phyloP scores from a whole-genome alignment of 2,113 vertebrate genomes.

The Actinemys pallida region DNA sequence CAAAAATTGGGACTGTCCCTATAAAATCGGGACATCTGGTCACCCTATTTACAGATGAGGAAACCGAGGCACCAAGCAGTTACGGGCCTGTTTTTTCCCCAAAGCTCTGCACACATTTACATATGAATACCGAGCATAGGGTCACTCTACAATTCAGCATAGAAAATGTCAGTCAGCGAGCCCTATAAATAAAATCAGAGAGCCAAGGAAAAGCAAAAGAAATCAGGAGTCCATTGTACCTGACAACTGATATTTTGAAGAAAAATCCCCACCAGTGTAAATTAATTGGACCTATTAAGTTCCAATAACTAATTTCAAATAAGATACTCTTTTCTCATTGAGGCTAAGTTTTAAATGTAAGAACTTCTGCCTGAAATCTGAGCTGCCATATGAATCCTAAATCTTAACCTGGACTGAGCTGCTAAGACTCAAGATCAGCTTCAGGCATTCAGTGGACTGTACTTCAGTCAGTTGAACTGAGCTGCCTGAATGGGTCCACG shows the following conservation, averaged over 20 bases:
- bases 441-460: background rate
- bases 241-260: background rate
- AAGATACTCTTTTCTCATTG: background rate
- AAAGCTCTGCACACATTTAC: background rate
- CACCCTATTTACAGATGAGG: background rate
- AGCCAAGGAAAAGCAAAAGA: background rate
- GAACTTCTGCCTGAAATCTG: background rate
- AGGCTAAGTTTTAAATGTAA: background rate
- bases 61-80: background rate
- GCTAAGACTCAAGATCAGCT: background rate
- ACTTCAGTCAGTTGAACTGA: background rate
- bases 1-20: too few species aligned
- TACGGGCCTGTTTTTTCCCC: background rate
- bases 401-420: background rate
- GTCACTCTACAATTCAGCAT: background rate
- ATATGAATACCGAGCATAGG: background rate
- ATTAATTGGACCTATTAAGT: background rate
- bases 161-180: background rate
- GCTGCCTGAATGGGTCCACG: background rate
- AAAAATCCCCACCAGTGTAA: background rate
- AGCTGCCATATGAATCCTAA: background rate
- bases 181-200: background rate
- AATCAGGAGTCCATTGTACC: background rate
- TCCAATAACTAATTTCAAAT: background rate
- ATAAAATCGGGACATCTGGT: too few species aligned